Evolutionary conservation across 2,113 vertebrate genomes (phyloP), one percentile per base, ranked within the genome.

Genomic region (Leptocoma aspasia): DNA sequence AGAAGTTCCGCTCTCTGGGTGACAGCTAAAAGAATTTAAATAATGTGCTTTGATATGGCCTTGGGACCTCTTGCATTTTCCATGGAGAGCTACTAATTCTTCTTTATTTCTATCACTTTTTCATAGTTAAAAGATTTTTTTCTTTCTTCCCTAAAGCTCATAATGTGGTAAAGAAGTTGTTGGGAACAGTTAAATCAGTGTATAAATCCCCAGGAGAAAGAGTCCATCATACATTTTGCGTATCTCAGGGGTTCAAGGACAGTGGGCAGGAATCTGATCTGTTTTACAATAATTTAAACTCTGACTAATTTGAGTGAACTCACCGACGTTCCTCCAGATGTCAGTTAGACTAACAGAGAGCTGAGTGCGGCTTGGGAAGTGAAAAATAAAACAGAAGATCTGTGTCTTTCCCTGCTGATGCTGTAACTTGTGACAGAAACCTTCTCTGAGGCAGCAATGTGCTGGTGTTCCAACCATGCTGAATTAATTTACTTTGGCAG

Each of bases 401-500:
- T 69, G 88, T 72, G 92, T 96, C 92, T 96, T 97, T 96, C 84
- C 80, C 94, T 72, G 27, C 26, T 86, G 95, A 72, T 85, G 96
- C 81, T 63, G 69, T 86, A 93, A 96, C 96, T 91, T 82, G 86
- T 96, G 95, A 89, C 87, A 75, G 61, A 72, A 72, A 35, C 49
- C 91, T 89, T 92, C 94, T 97, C 93, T 89, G 76, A 97, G 93
- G 95, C 64, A 83, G 53, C 0, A 2, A 88, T 77, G 64, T 97
- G 97, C 96, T 98, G 97, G 97, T 97, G 96, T 96, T 98, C 95
- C 95, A 95, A 97, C 97, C 97, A 98, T 97, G 97, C 97, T 98
- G 98, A 97, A 98, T 98, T 97, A 86, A 98, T 97, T 98, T 98
- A 96, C 94, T 97, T 96, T 98, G 98, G 97, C 97, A 97, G 97